Conservation (phyloP, 2,113 vertebrate genomes). For the Abramis brama region DNA sequence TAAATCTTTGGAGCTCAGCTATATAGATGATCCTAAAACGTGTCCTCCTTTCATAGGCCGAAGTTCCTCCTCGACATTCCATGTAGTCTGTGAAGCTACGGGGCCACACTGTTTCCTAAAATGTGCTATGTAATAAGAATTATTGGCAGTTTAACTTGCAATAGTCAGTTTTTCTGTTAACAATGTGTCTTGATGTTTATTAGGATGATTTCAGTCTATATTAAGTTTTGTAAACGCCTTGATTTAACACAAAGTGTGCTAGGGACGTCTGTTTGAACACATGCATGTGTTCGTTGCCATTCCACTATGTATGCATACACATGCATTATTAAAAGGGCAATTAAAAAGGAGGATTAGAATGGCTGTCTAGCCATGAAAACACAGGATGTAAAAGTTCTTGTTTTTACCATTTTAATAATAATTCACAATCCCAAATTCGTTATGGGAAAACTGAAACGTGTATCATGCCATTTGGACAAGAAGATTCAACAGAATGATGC, state of each 20-base stretch:
- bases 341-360: background rate
- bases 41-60: conserved; percentile 67
- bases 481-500: background rate
- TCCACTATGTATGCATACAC: conserved; percentile 1
- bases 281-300: background rate
- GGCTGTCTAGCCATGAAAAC: background rate
- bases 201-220: background rate
- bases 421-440: background rate
- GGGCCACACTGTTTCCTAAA: conserved; percentile 66
- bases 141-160: conserved; percentile 60
- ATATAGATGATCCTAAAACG: conserved; percentile 68
- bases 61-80: conserved; percentile 72
- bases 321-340: conserved; percentile 24
- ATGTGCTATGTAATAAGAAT: conserved; percentile 58
- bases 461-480: background rate
- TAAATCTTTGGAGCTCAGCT: conserved; percentile 78
- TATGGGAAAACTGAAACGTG: background rate
- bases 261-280: conserved; percentile 2
- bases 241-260: conserved; percentile 36
- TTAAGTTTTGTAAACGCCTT: conserved; percentile 33
- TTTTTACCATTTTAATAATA: background rate
- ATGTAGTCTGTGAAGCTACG: conserved; percentile 68
- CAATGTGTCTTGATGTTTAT: conserved; percentile 4
- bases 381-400: background rate
- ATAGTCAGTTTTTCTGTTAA: conserved; percentile 12